Evolutionary conservation across 2,113 vertebrate species (phyloP).

Genomic region (Talpa occidentalis): DNA sequence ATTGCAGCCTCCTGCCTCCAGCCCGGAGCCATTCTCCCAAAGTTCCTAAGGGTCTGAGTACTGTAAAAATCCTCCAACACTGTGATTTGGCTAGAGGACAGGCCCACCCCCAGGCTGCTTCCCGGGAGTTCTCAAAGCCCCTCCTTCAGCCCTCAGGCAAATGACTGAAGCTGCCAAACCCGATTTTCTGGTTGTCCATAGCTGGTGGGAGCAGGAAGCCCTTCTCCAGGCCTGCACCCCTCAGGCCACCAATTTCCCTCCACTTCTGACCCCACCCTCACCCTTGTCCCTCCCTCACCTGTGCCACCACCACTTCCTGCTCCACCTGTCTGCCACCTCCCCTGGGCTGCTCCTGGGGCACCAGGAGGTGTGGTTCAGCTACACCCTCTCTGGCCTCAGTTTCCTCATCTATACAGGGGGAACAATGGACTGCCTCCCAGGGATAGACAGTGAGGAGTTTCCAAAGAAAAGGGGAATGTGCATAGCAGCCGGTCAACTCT

Average conservation of each 20-base stretch:
- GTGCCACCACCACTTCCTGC: background rate
- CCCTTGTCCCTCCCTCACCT: background rate
- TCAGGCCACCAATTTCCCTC: background rate
- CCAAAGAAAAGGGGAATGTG: background rate
- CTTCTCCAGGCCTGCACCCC: background rate
- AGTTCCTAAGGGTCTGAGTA: background rate
- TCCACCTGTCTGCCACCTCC: background rate
- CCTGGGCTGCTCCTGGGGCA: background rate
- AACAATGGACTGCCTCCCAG: background rate
- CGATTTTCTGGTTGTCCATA: constrained; percentile 69
- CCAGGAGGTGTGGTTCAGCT: background rate
- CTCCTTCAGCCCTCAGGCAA: background rate
- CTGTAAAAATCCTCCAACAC: background rate
- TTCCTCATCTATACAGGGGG: constrained; percentile 17
- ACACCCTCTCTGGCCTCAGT: background rate
- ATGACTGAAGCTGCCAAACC: constrained; percentile 68
- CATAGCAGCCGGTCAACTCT: background rate
- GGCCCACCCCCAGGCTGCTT: background rate
- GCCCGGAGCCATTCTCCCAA: background rate
- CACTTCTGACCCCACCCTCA: background rate
- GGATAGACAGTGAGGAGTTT: background rate
- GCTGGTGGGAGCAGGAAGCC: constrained; percentile 38
- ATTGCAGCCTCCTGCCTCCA: background rate
- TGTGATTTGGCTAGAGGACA: background rate
- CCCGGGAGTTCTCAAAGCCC: background rate